These are phyloP conservation scores for Thinocorus orbignyianus DNA, from an alignment of 2,113 vertebrate genomes.

Conservation along the genomic window DNA sequence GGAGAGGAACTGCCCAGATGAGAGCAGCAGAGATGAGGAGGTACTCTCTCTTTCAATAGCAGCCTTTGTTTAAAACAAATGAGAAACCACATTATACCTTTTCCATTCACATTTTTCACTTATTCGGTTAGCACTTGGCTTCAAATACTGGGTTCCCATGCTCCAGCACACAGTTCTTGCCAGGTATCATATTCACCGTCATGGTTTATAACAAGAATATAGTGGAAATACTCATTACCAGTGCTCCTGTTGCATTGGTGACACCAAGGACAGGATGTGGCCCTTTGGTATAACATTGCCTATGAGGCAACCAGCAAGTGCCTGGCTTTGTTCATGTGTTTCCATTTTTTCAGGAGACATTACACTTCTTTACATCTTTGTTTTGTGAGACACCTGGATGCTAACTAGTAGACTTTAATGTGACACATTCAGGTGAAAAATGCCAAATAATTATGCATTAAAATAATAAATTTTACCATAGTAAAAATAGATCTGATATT, in stretches of 20 bases:
- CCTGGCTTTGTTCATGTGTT: not conserved
- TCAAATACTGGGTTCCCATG: not conserved
- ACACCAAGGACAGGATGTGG: not conserved
- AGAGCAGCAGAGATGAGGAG: not conserved
- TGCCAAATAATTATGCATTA: not conserved
- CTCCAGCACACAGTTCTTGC: not conserved
- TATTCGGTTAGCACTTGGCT: not conserved
- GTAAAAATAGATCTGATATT: not conserved
- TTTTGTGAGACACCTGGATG: not conserved
- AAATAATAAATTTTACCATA: not conserved
- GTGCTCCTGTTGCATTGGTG: not conserved
- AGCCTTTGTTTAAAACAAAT: not conserved
- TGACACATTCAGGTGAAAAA: not conserved
- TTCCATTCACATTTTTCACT: not conserved
- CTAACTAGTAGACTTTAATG: not conserved
- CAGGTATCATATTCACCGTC: not conserved
- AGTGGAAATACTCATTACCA: not conserved
- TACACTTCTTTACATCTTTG: not conserved
- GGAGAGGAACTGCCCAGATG: not conserved
- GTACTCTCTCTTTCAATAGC: fast-evolving
- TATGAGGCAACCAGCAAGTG: not conserved
- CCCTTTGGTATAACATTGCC: not conserved
- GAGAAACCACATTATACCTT: not conserved
- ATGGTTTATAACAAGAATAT: not conserved
- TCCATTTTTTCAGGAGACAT: not conserved